These are phyloP conservation scores for Dendronephthya gigantea DNA, from an alignment of 64 coral and sea anemone genomes.

Conservation along the genomic window DNA sequence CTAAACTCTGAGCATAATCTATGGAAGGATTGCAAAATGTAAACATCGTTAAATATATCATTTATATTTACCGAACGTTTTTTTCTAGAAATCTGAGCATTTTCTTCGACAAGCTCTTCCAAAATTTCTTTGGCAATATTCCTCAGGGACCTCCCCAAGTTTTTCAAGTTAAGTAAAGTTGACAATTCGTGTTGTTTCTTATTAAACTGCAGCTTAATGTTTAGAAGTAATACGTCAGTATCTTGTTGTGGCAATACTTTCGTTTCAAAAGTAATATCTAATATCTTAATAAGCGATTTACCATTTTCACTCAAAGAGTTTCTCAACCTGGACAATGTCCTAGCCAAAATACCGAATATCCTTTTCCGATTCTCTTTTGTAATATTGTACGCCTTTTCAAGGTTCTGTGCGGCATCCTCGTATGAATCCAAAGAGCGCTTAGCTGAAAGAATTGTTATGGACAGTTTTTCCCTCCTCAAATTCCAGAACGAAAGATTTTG, in stretches of 20 bases:
- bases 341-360: too few species aligned
- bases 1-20: too few species aligned
- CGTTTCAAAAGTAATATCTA: too few species aligned
- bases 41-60: neutral
- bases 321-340: too few species aligned
- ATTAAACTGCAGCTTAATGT: neutral
- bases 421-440: neutral
- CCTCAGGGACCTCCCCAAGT: neutral
- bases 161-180: neutral
- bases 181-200: neutral
- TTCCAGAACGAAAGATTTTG: neutral
- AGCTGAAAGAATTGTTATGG: neutral
- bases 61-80: neutral
- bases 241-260: too few species aligned
- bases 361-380: too few species aligned
- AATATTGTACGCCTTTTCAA: too few species aligned
- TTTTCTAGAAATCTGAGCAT: neutral
- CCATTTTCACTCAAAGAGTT: too few species aligned
- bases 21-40: too few species aligned
- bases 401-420: neutral
- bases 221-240: too few species aligned
- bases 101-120: neutral
- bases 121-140: neutral
- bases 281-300: too few species aligned
- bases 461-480: too few species aligned